A percentile compares a stretch with the other conserved stretches of the same genome.
These are phyloP conservation scores for Panonychus citri DNA, from an alignment of 1,140 invertebrate genomes.

Conservation along the genomic window DNA sequence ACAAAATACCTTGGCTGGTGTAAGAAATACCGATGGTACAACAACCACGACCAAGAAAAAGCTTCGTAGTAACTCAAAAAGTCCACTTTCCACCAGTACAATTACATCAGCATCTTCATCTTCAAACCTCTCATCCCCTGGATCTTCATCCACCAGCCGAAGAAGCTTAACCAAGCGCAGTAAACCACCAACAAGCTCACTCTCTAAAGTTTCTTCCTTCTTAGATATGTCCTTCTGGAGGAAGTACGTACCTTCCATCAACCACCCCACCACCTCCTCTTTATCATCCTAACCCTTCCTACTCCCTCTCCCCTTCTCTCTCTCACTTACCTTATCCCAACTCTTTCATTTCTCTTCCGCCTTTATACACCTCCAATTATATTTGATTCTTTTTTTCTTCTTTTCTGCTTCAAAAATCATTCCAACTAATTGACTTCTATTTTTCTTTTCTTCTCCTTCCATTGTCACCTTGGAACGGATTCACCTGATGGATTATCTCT, in stretches of 20 bases:
- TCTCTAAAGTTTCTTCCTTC: conserved; percentile 30
- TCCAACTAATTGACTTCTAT: neutral
- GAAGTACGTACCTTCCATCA: conserved; percentile 31
- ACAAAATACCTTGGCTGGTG: too few relatives aligned
- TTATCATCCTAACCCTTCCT: neutral
- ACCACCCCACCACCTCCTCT: too few relatives aligned
- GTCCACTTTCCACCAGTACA: neutral
- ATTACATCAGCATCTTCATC: too few relatives aligned
- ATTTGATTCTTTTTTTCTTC: too few relatives aligned
- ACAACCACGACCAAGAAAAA: neutral
- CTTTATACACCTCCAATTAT: too few relatives aligned
- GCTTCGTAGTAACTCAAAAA: neutral
- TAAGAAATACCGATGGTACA: neutral
- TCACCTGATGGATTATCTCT: too few relatives aligned
- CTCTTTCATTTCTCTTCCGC: too few relatives aligned
- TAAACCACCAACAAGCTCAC: conserved; percentile 3
- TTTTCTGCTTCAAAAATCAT: too few relatives aligned
- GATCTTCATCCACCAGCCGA: too few relatives aligned
- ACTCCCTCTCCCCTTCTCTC: neutral
- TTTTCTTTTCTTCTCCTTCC: too few relatives aligned
- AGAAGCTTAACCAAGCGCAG: conserved; percentile 8
- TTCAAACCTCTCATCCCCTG: too few relatives aligned
- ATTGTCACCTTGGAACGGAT: too few relatives aligned
- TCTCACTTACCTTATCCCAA: neutral
- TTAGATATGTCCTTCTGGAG: conserved; percentile 44